Base-by-base conservation (phyloP, 2,797 vertebrate genomes). In the Hypotaenidia okinawae region DNA sequence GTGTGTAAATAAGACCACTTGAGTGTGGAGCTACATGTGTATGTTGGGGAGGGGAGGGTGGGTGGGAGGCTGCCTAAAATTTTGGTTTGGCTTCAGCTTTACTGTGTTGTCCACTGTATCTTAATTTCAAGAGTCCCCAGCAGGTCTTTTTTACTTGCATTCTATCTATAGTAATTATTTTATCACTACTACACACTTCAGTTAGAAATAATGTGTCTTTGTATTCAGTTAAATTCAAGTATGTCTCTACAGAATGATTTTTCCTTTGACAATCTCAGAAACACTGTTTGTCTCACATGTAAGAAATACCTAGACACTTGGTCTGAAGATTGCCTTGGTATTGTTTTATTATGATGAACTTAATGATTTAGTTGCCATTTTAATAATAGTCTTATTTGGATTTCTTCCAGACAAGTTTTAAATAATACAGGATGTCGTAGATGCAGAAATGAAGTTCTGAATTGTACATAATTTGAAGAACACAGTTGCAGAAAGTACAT, bases 391-490 rank as follows among this genome's bases (percentile, higher is more conserved):
- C 35, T 3, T 63, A 4, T 11, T 91, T 94, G 93, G 79, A 83
- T 76, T 95, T 93, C 64, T n/a, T 94, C 69, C 85, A 79, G 73
- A 22, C n/a, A 45, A 69, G 52, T 80, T 93, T 85, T 92, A 76
- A 95, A 66, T 93, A 76, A 84, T 77, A 79, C 91, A 93, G 91
- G 93, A 90, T 96, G 85, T 94, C 47, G 4, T 45, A 59, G 73
- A 57, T 41, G 72, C 30, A 94, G 77, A 82, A 94, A 59, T 33
- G 69, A 90, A 73, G 64, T 28, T 92, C 89, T 75, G 82, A 61
- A 49, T 81, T 91, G 59, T 87, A 8, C 14, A 0, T 41, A 15
- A 23, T 22, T 24, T 0, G 63, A 84, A 63, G 79, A 85, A n/a
- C 33, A 45, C 14, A 13, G 54, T 83, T 92, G 84, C 55, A 75